phyloP scores from a whole-genome alignment of 2,113 vertebrate species.

The Pitta sordida region DNA sequence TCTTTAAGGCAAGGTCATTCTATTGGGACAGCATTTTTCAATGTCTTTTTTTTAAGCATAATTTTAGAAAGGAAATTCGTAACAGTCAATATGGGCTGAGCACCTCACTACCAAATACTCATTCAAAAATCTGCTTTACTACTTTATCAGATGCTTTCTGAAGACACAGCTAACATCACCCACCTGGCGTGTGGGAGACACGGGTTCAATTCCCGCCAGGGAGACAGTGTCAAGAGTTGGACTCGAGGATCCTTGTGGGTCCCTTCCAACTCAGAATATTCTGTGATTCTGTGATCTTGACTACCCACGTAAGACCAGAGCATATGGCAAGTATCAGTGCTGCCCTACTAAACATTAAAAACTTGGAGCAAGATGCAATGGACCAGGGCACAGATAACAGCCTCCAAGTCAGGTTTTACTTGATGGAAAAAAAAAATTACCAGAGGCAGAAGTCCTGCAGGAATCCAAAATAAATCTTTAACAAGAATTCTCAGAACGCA shows the following conservation, averaged over 20 bases:
- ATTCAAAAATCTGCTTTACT: not conserved
- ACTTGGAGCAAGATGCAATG: not conserved
- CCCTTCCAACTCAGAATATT: too few species aligned
- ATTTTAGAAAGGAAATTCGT: not conserved
- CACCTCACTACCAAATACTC: not conserved
- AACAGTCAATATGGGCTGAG: not conserved
- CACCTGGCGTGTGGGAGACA: too few species aligned
- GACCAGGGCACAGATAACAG: not conserved
- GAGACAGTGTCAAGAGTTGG: too few species aligned
- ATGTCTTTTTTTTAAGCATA: not conserved
- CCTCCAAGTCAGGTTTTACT: not conserved
- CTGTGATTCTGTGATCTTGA: too few species aligned
- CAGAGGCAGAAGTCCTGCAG: not conserved
- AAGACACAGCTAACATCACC: not conserved
- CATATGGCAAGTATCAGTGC: constrained; percentile 16
- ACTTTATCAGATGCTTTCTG: not conserved
- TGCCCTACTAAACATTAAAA: not conserved
- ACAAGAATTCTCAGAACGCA: not conserved
- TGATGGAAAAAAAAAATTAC: not conserved
- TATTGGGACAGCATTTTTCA: not conserved
- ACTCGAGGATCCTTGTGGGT: too few species aligned
- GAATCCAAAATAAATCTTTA: not conserved
- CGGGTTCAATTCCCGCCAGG: too few species aligned
- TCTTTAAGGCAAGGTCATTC: constrained; percentile 39
- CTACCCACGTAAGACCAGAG: not conserved